phyloP scores from a whole-genome alignment of 1,140 invertebrate species.

The Popillia japonica region DNA sequence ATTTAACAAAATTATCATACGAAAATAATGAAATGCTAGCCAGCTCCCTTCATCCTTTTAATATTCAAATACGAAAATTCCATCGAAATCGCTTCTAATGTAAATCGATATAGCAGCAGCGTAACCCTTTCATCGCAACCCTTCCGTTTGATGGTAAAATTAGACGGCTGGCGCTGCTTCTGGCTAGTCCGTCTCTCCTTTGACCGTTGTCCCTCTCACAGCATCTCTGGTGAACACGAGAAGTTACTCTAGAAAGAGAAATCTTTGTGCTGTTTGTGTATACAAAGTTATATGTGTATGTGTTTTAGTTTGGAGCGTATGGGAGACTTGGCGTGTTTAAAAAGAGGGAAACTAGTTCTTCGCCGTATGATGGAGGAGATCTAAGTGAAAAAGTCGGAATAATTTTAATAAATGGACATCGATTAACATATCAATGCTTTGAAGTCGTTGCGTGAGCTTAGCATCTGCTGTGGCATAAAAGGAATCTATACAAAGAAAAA shows the following conservation, averaged over 20 bases:
- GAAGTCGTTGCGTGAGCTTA: not conserved
- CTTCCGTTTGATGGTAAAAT: slow-evolving; percentile 5
- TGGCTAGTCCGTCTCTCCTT: not conserved
- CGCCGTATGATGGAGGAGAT: not conserved
- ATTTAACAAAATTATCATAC: slow-evolving; percentile 30
- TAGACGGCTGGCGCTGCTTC: not conserved
- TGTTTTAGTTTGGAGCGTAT: not conserved
- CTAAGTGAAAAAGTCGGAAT: slow-evolving; percentile 6
- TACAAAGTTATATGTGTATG: not conserved
- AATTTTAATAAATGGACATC: not conserved
- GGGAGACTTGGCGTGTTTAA: not conserved
- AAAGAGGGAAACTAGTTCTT: slow-evolving; percentile 8
- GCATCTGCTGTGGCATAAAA: not conserved
- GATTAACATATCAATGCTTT: slow-evolving; percentile 26
- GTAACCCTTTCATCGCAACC: slow-evolving; percentile 23
- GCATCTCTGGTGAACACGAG: not conserved
- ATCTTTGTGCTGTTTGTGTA: slow-evolving; percentile 8
- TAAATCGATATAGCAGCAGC: not conserved
- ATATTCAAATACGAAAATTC: slow-evolving; percentile 33
- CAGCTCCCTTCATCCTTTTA: not conserved
- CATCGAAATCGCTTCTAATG: slow-evolving; percentile 21
- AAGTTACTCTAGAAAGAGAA: slow-evolving; percentile 22
- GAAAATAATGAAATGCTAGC: not conserved
- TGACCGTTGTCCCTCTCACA: slow-evolving; percentile 25
- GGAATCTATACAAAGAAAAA: not conserved